Percentiles rank a stretch among this genome's conserved stretches.
Evolutionary conservation across 2,797 vertebrate species (phyloP).

Genomic region (Ispidina lecontei): DNA sequence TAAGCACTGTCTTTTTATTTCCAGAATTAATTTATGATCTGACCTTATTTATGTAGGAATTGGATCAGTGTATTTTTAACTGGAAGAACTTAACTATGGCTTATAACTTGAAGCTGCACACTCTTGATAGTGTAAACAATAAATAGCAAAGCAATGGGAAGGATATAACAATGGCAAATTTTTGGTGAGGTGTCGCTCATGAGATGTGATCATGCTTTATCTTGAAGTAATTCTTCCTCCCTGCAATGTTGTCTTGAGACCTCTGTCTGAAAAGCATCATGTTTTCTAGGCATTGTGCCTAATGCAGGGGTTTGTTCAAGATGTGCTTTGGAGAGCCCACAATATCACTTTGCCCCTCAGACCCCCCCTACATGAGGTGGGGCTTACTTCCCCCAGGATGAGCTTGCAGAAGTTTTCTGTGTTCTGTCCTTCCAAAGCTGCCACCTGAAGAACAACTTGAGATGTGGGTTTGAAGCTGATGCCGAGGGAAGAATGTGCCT

Average conservation of each 20-base stretch:
- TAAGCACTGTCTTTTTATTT: background rate
- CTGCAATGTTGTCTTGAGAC: background rate
- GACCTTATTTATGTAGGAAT: background rate
- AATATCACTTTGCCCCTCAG: background rate
- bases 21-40: background rate
- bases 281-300: background rate
- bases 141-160: background rate
- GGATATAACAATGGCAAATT: background rate
- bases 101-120: background rate
- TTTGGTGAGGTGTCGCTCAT: background rate
- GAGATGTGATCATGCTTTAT: background rate
- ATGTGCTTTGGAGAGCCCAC: background rate
- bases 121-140: background rate
- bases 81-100: background rate
- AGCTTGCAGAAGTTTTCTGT: accelerated
- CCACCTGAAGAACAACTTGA: background rate
- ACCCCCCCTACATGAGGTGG: no score
- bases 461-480: background rate
- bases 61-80: background rate
- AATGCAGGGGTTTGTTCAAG: background rate
- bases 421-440: background rate
- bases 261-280: background rate
- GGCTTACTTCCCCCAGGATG: no score
- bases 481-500: accelerated
- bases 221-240: background rate